These are phyloP conservation scores for Agapornis canus DNA, from an alignment of 2,797 vertebrate genomes.

Conservation along the genomic window DNA sequence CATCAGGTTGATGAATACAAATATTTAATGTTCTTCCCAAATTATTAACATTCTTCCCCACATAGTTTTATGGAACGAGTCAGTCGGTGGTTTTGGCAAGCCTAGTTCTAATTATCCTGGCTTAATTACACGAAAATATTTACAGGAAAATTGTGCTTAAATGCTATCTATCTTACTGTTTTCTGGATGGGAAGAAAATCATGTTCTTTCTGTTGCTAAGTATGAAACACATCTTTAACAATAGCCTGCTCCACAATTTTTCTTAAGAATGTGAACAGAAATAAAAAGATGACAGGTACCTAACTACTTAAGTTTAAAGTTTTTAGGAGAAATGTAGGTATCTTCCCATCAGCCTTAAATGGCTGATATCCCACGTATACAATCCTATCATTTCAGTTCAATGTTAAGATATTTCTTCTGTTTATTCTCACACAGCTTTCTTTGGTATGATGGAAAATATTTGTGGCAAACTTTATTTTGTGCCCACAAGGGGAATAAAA, in stretches of 20 bases:
- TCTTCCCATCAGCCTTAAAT: neutral
- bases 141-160: neutral
- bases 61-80: neutral
- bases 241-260: neutral
- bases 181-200: neutral
- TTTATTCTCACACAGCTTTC: neutral
- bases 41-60: neutral
- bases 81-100: neutral
- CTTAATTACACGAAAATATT: neutral
- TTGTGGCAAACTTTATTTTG: neutral
- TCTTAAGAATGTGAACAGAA: neutral
- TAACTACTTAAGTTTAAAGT: neutral
- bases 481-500: neutral
- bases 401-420: neutral
- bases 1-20: neutral
- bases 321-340: neutral
- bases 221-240: neutral
- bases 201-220: neutral
- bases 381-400: neutral
- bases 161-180: neutral
- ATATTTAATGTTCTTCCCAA: neutral
- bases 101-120: neutral
- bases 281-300: neutral
- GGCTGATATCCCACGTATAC: neutral
- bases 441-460: neutral